Conservation (phyloP, 2,113 vertebrate species). For the Podarcis cretensis region DNA sequence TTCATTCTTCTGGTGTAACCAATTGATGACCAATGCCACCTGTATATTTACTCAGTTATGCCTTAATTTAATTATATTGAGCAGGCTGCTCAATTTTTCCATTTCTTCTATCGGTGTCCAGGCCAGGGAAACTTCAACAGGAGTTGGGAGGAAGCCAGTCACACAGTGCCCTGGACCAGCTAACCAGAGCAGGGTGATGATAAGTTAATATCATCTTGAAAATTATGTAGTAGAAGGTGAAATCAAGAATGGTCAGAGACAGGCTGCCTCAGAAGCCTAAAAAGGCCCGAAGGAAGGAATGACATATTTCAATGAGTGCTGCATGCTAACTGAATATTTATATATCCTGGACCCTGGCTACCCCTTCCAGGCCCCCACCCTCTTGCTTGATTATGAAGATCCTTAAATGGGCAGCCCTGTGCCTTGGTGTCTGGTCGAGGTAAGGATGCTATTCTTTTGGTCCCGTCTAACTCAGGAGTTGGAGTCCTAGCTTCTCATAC, state of each 20-base stretch:
- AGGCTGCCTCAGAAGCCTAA: background rate
- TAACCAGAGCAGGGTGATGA: too few relatives aligned
- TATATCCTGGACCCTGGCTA: background rate
- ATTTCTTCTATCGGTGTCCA: background rate
- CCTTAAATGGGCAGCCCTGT: background rate
- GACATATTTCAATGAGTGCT: background rate
- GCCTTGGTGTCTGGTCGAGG: background rate
- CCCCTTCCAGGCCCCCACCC: background rate
- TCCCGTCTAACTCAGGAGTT: background rate
- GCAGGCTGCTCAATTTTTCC: background rate
- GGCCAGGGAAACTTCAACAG: background rate
- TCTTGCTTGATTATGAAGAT: background rate
- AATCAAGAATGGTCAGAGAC: background rate
- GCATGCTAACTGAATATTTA: background rate
- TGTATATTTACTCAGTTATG: background rate
- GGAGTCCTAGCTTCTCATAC: background rate
- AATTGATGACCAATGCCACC: background rate
- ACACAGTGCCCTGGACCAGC: background rate
- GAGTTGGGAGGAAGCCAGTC: background rate
- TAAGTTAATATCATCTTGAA: background rate
- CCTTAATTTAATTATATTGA: constrained; percentile 16
- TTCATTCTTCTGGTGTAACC: background rate
- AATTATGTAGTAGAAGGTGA: background rate
- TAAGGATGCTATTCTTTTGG: background rate
- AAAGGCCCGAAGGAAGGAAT: background rate